Base-by-base conservation (phyloP, 2,113 vertebrate species). In the Perognathus longimembris region DNA sequence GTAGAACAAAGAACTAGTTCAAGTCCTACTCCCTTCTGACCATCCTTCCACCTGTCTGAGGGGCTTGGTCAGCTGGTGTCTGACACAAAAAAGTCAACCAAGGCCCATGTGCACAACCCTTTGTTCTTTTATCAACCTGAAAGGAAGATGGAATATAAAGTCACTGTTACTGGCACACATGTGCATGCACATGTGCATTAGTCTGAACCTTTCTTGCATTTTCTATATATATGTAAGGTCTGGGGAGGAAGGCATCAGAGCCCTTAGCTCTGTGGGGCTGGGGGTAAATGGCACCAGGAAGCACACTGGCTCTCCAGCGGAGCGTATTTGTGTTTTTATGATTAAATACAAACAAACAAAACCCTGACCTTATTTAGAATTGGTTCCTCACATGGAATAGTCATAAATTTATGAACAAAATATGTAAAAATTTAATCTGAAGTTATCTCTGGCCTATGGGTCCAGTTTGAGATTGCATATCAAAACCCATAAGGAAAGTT, bases 81-180 rank as follows among this genome's bases (percentile, higher is more conserved):
- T 45, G 70, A 42, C 4, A 40, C 17, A 80, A 24, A 57, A 54
- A 89, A 88, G 76, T 11, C 10, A 54, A 24, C 9, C 38, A 89
- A 34, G 32, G 18, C 42, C 61, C 69, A 66, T 2, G 3, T 40
- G 7, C 26, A 42, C 28, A 32, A 54, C 2, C 11, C 50, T 82
- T 85, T 83, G 76, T 78, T 38, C 69, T 82, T 82, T 34, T 78
- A n/a, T 17, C 82, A 67, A 88, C 45, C n/a, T 85, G 57, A 77
- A 74, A 74, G 70, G 64, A 63, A 77, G 74, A 54, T 81, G 50
- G 66, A 30, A 73, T 32, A 73, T 80, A 80, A 92, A 88, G 61
- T 32, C 88, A 82, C 17, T 10, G 17, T 34, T 1, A 28, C 24
- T 20, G 67, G 15, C 50, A 78, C 22, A 70, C 32, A 40, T 63